Conservation (phyloP, 2,797 vertebrate genomes). For the Mallotus villosus region DNA sequence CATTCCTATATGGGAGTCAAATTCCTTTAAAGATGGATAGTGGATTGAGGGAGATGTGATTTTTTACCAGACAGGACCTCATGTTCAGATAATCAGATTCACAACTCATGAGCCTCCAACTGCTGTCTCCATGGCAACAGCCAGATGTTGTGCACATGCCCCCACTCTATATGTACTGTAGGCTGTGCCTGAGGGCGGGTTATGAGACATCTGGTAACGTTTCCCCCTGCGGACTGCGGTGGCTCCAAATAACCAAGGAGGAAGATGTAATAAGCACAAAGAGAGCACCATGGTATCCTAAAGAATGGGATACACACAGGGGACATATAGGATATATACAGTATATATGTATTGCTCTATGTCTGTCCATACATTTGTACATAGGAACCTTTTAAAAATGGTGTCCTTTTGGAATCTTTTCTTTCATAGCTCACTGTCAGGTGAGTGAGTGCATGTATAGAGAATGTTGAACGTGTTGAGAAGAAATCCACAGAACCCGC, state of each 20-base stretch:
- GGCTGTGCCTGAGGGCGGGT: conserved; percentile 33
- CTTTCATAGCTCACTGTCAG: too few relatives aligned
- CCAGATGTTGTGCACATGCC: conserved; percentile 68
- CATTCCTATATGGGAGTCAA: too few relatives aligned
- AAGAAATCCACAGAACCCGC: too few relatives aligned
- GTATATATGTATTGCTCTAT: neutral
- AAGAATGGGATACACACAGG: neutral
- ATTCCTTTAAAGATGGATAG: neutral
- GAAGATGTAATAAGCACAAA: conserved; percentile 45
- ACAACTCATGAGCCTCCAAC: conserved; percentile 26
- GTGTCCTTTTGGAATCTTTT: too few relatives aligned
- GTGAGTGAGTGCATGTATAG: too few relatives aligned
- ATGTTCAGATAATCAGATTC: conserved; percentile 42
- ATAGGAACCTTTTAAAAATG: neutral
- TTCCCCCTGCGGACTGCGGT: conserved; percentile 48
- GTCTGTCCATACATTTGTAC: neutral
- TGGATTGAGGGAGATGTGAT: conserved; percentile 1
- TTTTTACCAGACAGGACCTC: neutral
- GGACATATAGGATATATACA: neutral
- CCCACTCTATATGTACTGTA: neutral
- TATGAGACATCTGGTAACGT: conserved; percentile 62
- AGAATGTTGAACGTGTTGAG: too few relatives aligned
- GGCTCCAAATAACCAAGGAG: conserved; percentile 65
- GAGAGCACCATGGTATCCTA: conserved; percentile 8
- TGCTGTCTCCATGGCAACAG: conserved; percentile 67